Evolutionary conservation across 2,113 vertebrate species (phyloP), one percentile per base, ranked within the genome.

Genomic region (Austrofundulus limnaeus): DNA sequence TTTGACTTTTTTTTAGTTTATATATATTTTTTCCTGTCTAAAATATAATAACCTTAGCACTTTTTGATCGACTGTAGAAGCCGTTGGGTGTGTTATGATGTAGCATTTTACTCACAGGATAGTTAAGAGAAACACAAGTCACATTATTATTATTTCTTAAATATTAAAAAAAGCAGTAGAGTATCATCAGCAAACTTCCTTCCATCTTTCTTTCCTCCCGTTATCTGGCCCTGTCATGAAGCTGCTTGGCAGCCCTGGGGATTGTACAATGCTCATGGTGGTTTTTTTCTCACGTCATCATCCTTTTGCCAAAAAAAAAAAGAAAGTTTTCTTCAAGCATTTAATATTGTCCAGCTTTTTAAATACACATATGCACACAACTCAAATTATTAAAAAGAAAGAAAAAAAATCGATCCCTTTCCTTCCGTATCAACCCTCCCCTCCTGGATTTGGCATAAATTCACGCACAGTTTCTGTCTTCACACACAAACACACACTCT

Each of bases 231-330:
- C 85, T 82, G 71, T 64, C 12, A 58, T 78, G 67, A 83, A 70
- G 75, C 89, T 85, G 82, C 85, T 82, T 75, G 86, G 82, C 84
- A 91, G 89, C 86, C 65, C 56, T 75, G 86, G 87, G 88, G 91
- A 91, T 92, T 92, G 91, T 93, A 92, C 92, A 80, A 88, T 93
- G 91, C 90, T 91, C 83, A 17, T 86, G 85, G 87, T 81, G 82
- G 80, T 80, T 87, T 87, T 34, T 85, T 86, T 80, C 81, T 82
- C 73, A 73, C 81, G 72, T 85, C 84, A 85, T 83, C 84, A 85
- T 84, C 83, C 75, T 79, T 87, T 87, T 77, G 82, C 75, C 82
- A 87, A 81, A 34, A 34, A 34, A 34, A 34, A 34, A 34, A 34
- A 34, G 10, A 34, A 34, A 28, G 7, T n/a, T n/a, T 66, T 70